Conservation (phyloP, 1,140 invertebrate species). For the Bradynema listronoti region DNA sequence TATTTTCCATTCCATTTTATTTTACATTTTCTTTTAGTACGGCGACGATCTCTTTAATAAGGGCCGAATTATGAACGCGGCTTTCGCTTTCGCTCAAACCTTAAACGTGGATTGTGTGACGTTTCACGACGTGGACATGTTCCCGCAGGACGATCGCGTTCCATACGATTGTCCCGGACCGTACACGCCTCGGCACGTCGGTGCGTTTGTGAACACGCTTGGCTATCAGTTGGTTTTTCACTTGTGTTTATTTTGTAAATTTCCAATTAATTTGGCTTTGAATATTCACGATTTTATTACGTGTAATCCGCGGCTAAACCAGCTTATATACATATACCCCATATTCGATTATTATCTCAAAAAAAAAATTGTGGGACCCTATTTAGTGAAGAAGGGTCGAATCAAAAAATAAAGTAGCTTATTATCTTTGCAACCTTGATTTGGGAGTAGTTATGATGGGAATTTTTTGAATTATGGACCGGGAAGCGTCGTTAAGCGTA, state of each 20-base stretch:
- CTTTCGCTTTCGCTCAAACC: conserved; percentile 63
- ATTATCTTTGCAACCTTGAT: no score
- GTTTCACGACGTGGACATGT: conserved; percentile 68
- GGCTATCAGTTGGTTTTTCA: conserved; percentile 67
- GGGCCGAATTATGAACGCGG: conserved; percentile 85
- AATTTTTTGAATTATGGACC: no score
- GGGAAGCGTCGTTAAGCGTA: no score
- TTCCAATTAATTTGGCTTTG: not conserved
- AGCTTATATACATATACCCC: no score
- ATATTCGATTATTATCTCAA: no score
- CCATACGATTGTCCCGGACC: conserved; percentile 71
- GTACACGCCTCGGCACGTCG: conserved; percentile 70
- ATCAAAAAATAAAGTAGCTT: no score
- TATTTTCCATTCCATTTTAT: not conserved
- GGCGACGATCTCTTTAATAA: conserved; percentile 74
- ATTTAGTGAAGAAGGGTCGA: no score
- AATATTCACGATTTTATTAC: no score
- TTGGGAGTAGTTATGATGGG: no score
- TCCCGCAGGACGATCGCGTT: conserved; percentile 79
- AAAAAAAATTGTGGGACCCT: no score
- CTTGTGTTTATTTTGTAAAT: not conserved
- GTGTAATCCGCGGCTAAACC: no score
- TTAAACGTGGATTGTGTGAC: conserved; percentile 48
- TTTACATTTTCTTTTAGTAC: conserved; percentile 51
- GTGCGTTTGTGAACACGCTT: conserved; percentile 79